Conservation (phyloP, 2,888 invertebrate species). For the Buathra laborator region DNA sequence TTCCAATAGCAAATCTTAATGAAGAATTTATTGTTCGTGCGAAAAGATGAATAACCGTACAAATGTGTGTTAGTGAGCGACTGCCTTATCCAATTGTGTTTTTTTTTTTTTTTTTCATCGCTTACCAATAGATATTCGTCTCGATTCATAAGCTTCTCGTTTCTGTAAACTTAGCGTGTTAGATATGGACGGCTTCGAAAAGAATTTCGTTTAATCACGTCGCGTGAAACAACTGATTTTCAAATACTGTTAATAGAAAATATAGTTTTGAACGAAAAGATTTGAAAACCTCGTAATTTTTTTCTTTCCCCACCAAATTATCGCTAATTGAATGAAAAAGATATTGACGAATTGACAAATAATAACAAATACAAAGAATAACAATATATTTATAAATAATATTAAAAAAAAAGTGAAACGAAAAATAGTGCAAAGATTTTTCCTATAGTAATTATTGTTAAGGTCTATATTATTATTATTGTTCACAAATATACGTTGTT, state of each 20-base stretch:
- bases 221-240: constrained; percentile 47
- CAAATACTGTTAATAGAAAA: constrained; percentile 61
- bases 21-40: constrained; percentile 24
- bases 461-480: not conserved
- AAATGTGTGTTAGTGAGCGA: constrained; percentile 52
- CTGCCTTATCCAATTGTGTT: constrained; percentile 30
- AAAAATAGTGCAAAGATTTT: not conserved
- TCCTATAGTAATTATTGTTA: not conserved
- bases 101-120: constrained; percentile 22
- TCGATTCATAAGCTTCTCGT: constrained; percentile 39
- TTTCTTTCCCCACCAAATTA: no score
- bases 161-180: constrained; percentile 3
- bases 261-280: constrained; percentile 66
- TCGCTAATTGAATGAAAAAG: not conserved
- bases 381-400: not conserved
- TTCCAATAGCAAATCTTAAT: constrained; percentile 22
- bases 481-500: not conserved
- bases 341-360: not conserved
- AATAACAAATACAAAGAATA: no score
- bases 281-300: not conserved
- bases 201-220: constrained; percentile 15
- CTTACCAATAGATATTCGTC: constrained; percentile 20
- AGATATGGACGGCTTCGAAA: constrained; percentile 40
- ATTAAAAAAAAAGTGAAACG: not conserved
- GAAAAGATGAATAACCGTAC: constrained; percentile 42